Conservation (phyloP, 2,797 vertebrate genomes). For the Amphiprion clarkii region DNA sequence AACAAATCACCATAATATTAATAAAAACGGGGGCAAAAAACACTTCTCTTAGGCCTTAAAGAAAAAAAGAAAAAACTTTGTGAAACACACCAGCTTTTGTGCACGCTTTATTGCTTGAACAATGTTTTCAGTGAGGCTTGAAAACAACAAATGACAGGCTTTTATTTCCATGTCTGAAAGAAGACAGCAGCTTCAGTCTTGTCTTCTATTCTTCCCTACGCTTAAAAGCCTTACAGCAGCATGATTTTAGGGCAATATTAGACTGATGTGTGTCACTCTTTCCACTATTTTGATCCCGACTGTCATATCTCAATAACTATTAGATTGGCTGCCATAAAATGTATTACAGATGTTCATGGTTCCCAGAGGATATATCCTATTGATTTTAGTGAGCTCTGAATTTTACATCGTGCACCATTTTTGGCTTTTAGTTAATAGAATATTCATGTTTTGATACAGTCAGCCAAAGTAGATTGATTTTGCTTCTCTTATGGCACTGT, state of each 20-base stretch:
- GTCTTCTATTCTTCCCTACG: no score
- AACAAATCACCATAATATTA: conserved; percentile 17
- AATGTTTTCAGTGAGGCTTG: neutral
- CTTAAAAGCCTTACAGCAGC: no score
- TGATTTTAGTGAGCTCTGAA: neutral
- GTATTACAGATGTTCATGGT: neutral
- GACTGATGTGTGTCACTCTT: no score
- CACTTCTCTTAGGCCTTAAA: neutral
- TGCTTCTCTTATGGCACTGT: no score
- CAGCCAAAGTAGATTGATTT: no score
- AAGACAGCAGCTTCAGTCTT: neutral
- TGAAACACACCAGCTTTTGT: conserved; percentile 3
- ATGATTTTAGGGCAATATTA: no score
- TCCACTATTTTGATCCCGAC: no score
- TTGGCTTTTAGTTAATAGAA: neutral
- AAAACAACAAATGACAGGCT: neutral
- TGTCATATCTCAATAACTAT: neutral
- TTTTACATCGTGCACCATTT: neutral
- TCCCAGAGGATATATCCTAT: neutral
- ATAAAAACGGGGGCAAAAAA: conserved; percentile 8
- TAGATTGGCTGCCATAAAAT: neutral
- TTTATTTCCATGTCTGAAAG: neutral
- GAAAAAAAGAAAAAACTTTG: neutral
- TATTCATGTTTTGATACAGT: no score
- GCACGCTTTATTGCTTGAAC: neutral